These are phyloP conservation scores for Drosophila paulistorum DNA, from an alignment of 1,140 invertebrate genomes.

Conservation along the genomic window DNA sequence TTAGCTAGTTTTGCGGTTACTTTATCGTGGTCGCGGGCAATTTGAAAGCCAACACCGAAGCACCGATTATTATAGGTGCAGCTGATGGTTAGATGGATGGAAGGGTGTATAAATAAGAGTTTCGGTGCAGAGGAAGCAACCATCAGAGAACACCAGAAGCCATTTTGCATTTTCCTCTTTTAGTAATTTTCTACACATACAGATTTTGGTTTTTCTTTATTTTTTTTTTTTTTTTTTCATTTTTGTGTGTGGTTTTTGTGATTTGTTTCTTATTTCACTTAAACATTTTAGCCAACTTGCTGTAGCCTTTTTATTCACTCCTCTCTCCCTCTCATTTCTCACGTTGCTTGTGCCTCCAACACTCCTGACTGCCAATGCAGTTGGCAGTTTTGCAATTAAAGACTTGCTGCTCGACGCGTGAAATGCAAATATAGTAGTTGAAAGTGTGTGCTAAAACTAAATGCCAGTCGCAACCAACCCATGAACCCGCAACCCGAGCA, in stretches of 20 bases:
- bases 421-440: constrained; percentile 17
- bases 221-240: constrained; percentile 7
- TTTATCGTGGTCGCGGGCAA: constrained; percentile 72
- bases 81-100: not conserved
- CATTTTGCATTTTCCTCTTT: constrained; percentile 29
- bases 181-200: too few relatives aligned
- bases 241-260: constrained; percentile 31
- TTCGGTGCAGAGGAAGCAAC: not conserved
- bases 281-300: not conserved
- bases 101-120: too few relatives aligned
- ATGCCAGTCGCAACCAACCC: constrained; percentile 28
- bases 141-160: constrained; percentile 16
- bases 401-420: constrained; percentile 20
- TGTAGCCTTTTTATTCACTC: not conserved
- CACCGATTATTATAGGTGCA: constrained; percentile 57
- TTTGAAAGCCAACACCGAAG: constrained; percentile 57
- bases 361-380: constrained; percentile 25
- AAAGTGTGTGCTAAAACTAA: constrained; percentile 30
- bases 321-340: constrained; percentile 17
- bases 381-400: constrained; percentile 46
- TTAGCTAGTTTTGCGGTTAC: constrained; percentile 74
- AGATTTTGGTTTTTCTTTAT: constrained; percentile 5
- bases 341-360: too few relatives aligned
- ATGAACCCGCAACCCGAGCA: not conserved
- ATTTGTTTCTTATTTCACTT: constrained; percentile 5